Evolutionary conservation across 2,888 invertebrate genomes (phyloP), one percentile per base, ranked within the genome.

Genomic region (Drosophila pseudotakahashii): DNA sequence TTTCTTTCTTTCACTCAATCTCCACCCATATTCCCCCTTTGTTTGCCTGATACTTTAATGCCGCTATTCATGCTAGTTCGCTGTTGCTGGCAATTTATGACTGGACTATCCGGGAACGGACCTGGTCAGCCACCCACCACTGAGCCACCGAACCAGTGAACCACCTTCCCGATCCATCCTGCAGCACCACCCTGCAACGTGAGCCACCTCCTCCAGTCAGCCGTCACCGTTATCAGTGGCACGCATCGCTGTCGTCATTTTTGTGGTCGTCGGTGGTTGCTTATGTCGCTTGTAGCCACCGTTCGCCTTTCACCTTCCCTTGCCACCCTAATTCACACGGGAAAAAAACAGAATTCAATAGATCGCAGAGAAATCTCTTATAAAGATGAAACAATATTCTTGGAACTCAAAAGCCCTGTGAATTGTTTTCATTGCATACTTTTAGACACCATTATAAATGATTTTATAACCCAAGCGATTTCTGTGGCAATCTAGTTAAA

Each of bases 1-100:
- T 66, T 73, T 64, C 42, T 37, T 30, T 42, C n/a, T 10, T 36
- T 11, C 26, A 41, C 34, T 48, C 34, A 34, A 4, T 11, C 26
- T 14, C 4, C 13, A 9, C 14, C 34, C 44, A 11, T n/a, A n/a
- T 37, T 11, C 50, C 50, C 32, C 51, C 50, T 41, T 57, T 58
- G 57, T 57, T 60, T 63, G 61, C 50, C 81, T 73, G 81, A 83
- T 86, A 83, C 81, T 81, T 83, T 81, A 81, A 86, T 86, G 55
- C 84, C 78, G 63, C 81, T 67, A 83, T 81, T 80, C 87, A 86
- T 77, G 80, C 47, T 55, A 37, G 67, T 53, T 69, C 77, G 57
- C 48, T 63, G 59, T 42, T 69, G 62, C 48, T 53, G 36, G 52
- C 51, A 81, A 82, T 81, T 82, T 82, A 82, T 79, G 76, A 64